Evolutionary conservation across 1,140 invertebrate species (phyloP).

Genomic region (Paralvinella palmiformis): DNA sequence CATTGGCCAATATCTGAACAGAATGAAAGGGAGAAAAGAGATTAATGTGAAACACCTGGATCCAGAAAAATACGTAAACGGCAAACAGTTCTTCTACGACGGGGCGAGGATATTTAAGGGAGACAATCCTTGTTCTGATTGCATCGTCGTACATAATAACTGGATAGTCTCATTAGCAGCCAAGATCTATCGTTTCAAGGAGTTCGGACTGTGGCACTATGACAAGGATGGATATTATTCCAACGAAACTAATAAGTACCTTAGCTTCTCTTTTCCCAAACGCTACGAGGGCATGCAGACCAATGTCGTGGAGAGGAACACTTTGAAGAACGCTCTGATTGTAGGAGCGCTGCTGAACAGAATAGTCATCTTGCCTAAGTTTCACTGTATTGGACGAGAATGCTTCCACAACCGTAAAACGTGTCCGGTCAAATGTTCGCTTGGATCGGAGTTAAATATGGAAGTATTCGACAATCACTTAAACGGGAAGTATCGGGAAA

Average conservation of each 20-base stretch:
- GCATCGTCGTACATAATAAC: constrained; percentile 17
- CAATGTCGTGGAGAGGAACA: not conserved
- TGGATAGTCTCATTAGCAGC: constrained; percentile 16
- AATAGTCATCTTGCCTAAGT: constrained; percentile 11
- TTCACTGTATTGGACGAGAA: too few species aligned
- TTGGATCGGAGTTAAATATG: too few species aligned
- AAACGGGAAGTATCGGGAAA: constrained; percentile 15
- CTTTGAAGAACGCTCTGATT: not conserved
- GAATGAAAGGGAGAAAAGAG: not conserved
- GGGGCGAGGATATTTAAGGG: not conserved
- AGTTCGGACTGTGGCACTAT: constrained; percentile 2
- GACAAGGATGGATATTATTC: constrained; percentile 15
- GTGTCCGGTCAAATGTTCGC: too few species aligned
- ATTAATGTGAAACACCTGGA: not conserved
- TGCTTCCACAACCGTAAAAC: too few species aligned
- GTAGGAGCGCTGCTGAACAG: constrained; percentile 9
- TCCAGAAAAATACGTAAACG: not conserved
- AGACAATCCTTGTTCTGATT: not conserved
- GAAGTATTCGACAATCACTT: too few species aligned
- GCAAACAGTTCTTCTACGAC: not conserved
- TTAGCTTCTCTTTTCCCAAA: constrained; percentile 9
- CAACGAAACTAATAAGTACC: constrained; percentile 11
- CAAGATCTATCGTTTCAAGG: constrained; percentile 17
- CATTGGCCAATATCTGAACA: not conserved
- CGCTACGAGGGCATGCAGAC: not conserved